Evolutionary conservation across 2,888 invertebrate species (phyloP).

Genomic region (Halictus quadricinctus): DNA sequence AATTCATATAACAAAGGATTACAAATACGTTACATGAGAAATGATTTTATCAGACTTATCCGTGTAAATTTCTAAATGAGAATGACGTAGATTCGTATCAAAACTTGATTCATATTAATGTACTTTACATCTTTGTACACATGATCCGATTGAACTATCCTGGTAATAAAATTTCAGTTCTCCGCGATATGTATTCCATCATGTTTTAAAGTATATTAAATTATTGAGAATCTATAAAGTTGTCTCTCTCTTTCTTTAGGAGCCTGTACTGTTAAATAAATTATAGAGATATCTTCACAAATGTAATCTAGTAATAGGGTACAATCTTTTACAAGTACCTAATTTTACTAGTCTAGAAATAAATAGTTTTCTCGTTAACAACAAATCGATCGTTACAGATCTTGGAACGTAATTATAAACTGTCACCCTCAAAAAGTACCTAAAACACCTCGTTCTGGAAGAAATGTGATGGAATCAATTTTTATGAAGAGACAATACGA

Average conservation of each 20-base stretch:
- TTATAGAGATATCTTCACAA: slow-evolving; percentile 12
- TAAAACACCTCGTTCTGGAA: slow-evolving; percentile 68
- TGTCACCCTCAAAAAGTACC: slow-evolving; percentile 65
- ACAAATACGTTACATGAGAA: slow-evolving; percentile 9
- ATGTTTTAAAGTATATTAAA: slow-evolving; percentile 29
- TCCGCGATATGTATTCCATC: slow-evolving; percentile 41
- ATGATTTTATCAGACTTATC: background rate
- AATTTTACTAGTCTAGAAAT: slow-evolving; percentile 36
- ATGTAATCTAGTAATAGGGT: slow-evolving; percentile 27
- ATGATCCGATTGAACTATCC: slow-evolving; percentile 12
- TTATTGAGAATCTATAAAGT: slow-evolving; percentile 27
- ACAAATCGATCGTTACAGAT: slow-evolving; percentile 35
- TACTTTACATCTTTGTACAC: slow-evolving; percentile 35
- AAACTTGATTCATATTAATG: slow-evolving; percentile 22
- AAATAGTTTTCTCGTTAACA: slow-evolving; percentile 16
- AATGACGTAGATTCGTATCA: background rate
- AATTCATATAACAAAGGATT: background rate
- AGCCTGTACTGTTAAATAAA: slow-evolving; percentile 20
- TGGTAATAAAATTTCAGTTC: slow-evolving; percentile 13
- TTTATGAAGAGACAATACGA: slow-evolving; percentile 52
- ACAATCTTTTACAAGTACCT: slow-evolving; percentile 32
- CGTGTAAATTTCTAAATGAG: slow-evolving; percentile 20
- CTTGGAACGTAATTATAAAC: slow-evolving; percentile 19
- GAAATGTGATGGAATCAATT: slow-evolving; percentile 54
- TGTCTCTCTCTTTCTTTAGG: background rate